A percentile compares a stretch with the other conserved stretches of the same genome.
These are phyloP conservation scores for Panthera tigris DNA, from an alignment of 2,113 vertebrate genomes.

Conservation along the genomic window DNA sequence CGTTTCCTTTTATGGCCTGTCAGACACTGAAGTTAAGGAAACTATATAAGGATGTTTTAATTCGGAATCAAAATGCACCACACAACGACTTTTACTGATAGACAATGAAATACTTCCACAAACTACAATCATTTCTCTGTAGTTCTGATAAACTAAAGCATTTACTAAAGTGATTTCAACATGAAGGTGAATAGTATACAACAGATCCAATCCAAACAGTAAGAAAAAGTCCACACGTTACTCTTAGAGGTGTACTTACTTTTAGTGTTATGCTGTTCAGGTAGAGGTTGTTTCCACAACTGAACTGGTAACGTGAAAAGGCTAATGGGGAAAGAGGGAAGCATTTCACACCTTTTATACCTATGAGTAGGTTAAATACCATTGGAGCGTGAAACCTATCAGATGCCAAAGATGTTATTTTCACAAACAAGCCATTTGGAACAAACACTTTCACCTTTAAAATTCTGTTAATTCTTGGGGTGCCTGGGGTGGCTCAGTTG, in stretches of 20 bases:
- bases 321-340: neutral
- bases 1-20: slow-evolving; percentile 65
- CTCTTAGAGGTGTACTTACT: neutral
- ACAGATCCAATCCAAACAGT: neutral
- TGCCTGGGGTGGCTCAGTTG: too few species aligned
- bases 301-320: neutral
- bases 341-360: neutral
- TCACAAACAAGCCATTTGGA: neutral
- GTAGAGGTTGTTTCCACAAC: neutral
- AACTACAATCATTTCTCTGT: neutral
- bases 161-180: neutral
- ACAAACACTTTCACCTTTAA: neutral
- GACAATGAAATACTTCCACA: neutral
- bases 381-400: neutral
- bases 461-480: neutral
- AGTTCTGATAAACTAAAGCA: neutral
- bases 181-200: neutral
- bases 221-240: neutral
- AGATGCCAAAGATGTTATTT: neutral
- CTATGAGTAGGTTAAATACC: neutral
- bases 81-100: neutral
- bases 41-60: slow-evolving; percentile 51
- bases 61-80: slow-evolving; percentile 31
- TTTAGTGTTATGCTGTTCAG: neutral
- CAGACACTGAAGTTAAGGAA: slow-evolving; percentile 56